Evolutionary conservation across 2,113 vertebrate species (phyloP), one percentile per base, ranked within the genome.

Genomic region (Malurus alboscapulatus): DNA sequence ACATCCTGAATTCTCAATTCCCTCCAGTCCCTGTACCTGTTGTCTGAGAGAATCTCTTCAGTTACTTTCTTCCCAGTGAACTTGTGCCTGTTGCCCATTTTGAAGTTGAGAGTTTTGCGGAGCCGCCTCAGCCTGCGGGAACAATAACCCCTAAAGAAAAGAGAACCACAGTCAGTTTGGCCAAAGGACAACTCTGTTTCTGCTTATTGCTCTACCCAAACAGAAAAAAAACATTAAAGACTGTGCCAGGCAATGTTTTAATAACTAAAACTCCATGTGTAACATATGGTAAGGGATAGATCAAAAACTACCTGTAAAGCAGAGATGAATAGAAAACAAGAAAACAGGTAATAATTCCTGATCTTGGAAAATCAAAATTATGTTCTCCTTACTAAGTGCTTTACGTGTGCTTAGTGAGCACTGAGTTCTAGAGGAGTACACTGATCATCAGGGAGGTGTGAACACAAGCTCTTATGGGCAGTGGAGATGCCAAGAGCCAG

Each of bases 41-140:
- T 99, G 96, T 99, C 99, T 48, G 98, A 98, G 29, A 99, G 97
- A 79, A 99, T 98, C 74, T 99, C 99, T 32, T 98, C 98, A 0
- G 99, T 99, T 21, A 99, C 97, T 97, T 99, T 99, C 94, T 99
- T 99, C 55, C 99, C 99, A 19, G 98, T 98, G 96, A 99, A 99
- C 83, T 99, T 99, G 97, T 99, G 99, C 57, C 99, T 97, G 97
- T 99, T 99, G 50, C 99, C 99, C 98, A 99, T 99, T 97, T 98
- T 99, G 97, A 99, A 99, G 93, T 98, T 99, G 66, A 99, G 98
- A 19, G 99, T 99, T 95, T 99, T 99, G 53, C 99, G 98, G 72
- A 99, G 98, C 26, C 99, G 98, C 32, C 99, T 98, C 45, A 99
- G 97, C 53, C 99, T 98, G 36, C 99, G 98, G 51, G 99, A 99